Evolutionary conservation across 2,888 invertebrate genomes (phyloP), one percentile per base, ranked within the genome.

Genomic region (Balanococcus diminutus): DNA sequence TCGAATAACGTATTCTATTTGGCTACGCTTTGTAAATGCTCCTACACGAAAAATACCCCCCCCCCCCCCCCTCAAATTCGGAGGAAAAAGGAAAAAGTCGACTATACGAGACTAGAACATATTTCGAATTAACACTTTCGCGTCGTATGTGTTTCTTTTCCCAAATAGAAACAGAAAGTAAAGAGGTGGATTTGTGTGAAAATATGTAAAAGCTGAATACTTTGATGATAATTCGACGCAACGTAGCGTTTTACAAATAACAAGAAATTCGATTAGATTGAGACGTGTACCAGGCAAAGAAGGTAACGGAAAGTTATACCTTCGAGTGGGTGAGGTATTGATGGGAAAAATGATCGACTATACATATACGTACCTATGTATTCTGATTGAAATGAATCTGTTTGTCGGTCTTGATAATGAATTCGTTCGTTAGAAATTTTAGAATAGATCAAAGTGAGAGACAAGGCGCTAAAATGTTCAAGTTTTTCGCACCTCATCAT

Each of bases 1-100:
- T 67, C 67, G 67, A 67, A 67, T 67, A 67, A 67, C 67, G 67
- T 67, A 67, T 67, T 67, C 67, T 67, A 67, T 67, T 67, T 67
- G 67, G 67, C 67, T 67, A 67, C 67, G 67, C 28, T 67, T 67
- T 67, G 67, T 67, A 67, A 67, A 67, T 6, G 67, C 31, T 67
- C 28, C 22, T 11, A 25, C 25, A 28, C 19, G 67, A 67, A 67
- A 31, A 67, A 31, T 28, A 31, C 28, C n/a, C n/a, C n/a, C n/a
- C n/a, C n/a, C n/a, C n/a, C n/a, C n/a, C n/a, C n/a, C n/a, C n/a
- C n/a, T n/a, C n/a, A n/a, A n/a, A n/a, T n/a, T n/a, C n/a, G n/a
- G n/a, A n/a, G n/a, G n/a, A n/a, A 19, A 28, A 67, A 28, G 28
- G 28, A 67, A 31, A 67, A 67, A 67, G 28, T 6, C 28, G 4